These are phyloP conservation scores for Platichthys flesus DNA, from an alignment of 2,113 vertebrate species.

Conservation along the genomic window DNA sequence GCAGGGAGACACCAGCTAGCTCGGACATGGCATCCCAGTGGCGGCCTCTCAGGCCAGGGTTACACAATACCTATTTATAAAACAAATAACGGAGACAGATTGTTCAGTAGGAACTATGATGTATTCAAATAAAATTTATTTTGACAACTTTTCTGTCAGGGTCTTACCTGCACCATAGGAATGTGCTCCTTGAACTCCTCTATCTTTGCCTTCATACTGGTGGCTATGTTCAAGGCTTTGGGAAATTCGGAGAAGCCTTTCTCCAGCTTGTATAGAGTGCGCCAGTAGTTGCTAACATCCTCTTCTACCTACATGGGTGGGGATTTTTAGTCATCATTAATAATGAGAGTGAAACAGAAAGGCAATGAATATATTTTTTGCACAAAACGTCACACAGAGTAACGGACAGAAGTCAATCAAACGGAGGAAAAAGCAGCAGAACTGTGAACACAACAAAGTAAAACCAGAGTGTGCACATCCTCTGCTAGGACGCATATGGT, in stretches of 20 bases:
- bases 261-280: conserved; percentile 86
- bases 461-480: background rate
- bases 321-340: background rate
- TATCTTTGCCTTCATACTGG: conserved; percentile 80
- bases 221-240: conserved; percentile 81
- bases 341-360: background rate
- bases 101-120: background rate
- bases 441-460: background rate
- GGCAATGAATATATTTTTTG: no score
- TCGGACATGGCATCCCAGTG: conserved; percentile 88
- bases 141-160: no score
- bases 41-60: conserved; percentile 86
- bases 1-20: conserved; percentile 78
- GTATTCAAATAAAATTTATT: background rate
- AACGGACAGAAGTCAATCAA: no score
- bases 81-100: background rate
- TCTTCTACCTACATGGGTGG: conserved; percentile 74
- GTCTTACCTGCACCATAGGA: conserved; percentile 85
- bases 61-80: conserved; percentile 83
- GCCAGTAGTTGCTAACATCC: conserved; percentile 85
- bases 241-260: conserved; percentile 83
- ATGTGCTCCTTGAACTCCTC: conserved; percentile 87
- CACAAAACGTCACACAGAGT: no score
- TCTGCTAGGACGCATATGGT: background rate
- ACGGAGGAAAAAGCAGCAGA: no score